Evolutionary conservation across 2,888 invertebrate genomes (phyloP), one percentile per base, ranked within the genome.

Genomic region (Drosophila emarginata): DNA sequence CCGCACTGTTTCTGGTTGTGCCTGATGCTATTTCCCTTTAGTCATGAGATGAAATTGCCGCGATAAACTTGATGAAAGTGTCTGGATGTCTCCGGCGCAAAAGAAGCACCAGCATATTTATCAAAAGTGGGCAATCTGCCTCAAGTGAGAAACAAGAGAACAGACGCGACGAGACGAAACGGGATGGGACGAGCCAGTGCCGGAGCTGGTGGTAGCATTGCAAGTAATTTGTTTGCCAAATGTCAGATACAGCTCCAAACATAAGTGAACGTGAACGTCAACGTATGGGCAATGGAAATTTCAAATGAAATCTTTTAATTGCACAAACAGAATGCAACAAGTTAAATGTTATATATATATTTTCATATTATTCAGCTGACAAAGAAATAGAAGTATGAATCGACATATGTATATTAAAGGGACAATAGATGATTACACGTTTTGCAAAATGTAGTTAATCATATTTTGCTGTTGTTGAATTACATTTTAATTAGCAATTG

Each of bases 111-210:
- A 59, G 53, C 68, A 68, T 64, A 76, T 80, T 87, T 87, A 85
- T 85, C 85, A 72, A 72, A 74, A 84, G 75, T 87, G 85, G 87
- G 85, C 85, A 82, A 85, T 84, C 85, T 85, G 85, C 85, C 85
- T 61, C 15, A 1, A 26, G 58, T 26, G 26, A 2, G 39, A 23
- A 39, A 40, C n/a, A 14, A 11, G 21, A 18, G 39, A 39, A 14
- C 14, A 12, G 12, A 18, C 3, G 15, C 15, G 40, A 45, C 18
- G 21, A 45, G 2, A 32, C 32, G 32, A 2, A 9, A 32, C 32
- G 32, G 32, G 11, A 9, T 4, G 32, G 9, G 26, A 28, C 28
- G 28, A 28, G 5, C 28, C 23, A 4, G 23, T 4, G 23, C 23
- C 26, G 6, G 15, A 45, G 40, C 15, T 45, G 18, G 57, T 11